Evolutionary conservation across 2,797 vertebrate species (phyloP), one percentile per base, ranked within the genome.

Genomic region (Cynopterus sphinx): DNA sequence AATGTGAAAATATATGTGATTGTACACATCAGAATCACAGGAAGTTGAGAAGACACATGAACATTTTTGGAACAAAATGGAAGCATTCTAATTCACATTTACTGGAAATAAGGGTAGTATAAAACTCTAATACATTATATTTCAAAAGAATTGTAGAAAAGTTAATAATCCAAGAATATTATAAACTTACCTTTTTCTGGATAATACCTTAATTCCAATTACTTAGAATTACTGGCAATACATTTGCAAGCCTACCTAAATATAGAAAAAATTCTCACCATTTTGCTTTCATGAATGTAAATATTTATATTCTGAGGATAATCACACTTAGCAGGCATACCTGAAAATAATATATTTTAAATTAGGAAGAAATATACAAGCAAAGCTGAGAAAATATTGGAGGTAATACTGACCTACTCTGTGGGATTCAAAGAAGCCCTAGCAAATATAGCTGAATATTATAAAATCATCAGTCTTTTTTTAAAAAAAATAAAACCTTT

Each of bases 331-430:
- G 26, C 95, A 96, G 24, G 73, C 70, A 68, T 94, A 94, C 79
- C 87, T 96, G 73, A 94, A 97, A 49, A 82, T 90, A 73, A 81
- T 87, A 92, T 87, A 75, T 96, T 94, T 96, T 71, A 71, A 95
- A 79, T 51, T 95, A 7, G 83, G 19, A 86, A 96, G 86, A 51
- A 97, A 97, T 83, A n/a, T 92, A 61, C 16, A 63, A 4, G 6
- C 83, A 81, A 9, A 70, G 70, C 15, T 85, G 53, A 78, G 46
- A 61, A 95, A 87, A 91, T 4, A 87, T 2, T 24, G 49, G 19
- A 36, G 21, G 68, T 46, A 79, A 87, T 94, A 74, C 15, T 78
- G n/a, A 79, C 24, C 39, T 89, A 31, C 26, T 86, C 41, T 57
- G 16, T 83, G 43, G 31, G 13, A 94, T 55, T 96, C 84, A 70